These are phyloP conservation scores for Hirtodrosophila trivittata DNA, from an alignment of 2,888 invertebrate genomes.

Conservation along the genomic window DNA sequence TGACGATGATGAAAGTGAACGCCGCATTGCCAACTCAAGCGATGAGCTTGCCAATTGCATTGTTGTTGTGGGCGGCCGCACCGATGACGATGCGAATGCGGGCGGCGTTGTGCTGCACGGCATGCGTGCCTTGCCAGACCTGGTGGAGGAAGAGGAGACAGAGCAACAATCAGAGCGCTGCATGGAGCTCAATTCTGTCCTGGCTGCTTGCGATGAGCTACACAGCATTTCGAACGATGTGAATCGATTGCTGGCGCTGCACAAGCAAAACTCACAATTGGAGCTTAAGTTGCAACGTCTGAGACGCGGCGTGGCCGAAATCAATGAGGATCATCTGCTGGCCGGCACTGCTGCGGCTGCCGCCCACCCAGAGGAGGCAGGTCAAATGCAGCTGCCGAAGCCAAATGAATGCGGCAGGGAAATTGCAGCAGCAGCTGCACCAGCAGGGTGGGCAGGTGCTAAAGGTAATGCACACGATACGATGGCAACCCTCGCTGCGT, in stretches of 20 bases:
- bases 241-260: slow-evolving; percentile 77
- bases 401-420: slow-evolving; percentile 35
- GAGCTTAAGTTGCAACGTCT: slow-evolving; percentile 80
- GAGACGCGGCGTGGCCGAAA: slow-evolving; percentile 80
- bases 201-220: slow-evolving; percentile 77
- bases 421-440: slow-evolving; percentile 13
- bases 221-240: slow-evolving; percentile 82
- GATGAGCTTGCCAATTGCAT: slow-evolving; percentile 81
- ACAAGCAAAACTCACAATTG: slow-evolving; percentile 79
- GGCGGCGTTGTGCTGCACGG: slow-evolving; percentile 77
- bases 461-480: slow-evolving; percentile 23
- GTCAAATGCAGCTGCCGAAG: slow-evolving; percentile 29
- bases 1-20: slow-evolving; percentile 76
- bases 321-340: slow-evolving; percentile 81
- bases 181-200: slow-evolving; percentile 55
- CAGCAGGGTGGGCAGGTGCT: slow-evolving; percentile 18
- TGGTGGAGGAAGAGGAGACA: slow-evolving; percentile 33
- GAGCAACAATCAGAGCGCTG: slow-evolving; percentile 58
- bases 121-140: slow-evolving; percentile 67
- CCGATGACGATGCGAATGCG: slow-evolving; percentile 68
- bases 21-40: slow-evolving; percentile 68
- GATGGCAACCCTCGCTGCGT: slow-evolving; percentile 27
- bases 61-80: slow-evolving; percentile 78
- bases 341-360: slow-evolving; percentile 60
- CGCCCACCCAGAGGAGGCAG: slow-evolving; percentile 30